phyloP scores from a whole-genome alignment of 2,113 vertebrate genomes.

The Callaeas wilsoni region DNA sequence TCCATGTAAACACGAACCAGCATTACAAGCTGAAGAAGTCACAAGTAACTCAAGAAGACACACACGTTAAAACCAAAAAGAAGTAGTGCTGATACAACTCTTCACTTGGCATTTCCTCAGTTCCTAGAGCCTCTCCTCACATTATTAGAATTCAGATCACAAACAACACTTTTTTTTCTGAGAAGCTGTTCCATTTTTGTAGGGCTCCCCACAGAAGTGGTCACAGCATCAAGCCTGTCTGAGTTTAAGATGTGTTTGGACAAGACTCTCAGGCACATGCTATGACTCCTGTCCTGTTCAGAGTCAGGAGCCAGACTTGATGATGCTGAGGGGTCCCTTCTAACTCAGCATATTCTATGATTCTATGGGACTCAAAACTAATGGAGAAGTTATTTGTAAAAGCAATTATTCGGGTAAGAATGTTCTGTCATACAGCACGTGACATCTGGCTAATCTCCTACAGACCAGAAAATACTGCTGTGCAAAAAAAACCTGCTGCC shows the following conservation, averaged over 20 bases:
- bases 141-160: neutral
- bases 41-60: neutral
- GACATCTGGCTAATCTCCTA: neutral
- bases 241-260: neutral
- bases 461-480: neutral
- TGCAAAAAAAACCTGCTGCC: neutral
- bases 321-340: neutral
- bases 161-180: neutral
- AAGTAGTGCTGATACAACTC: neutral
- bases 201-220: neutral
- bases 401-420: neutral
- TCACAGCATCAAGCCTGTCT: neutral
- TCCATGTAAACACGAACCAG: neutral
- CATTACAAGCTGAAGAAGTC: neutral
- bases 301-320: neutral
- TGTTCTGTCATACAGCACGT: fast-evolving
- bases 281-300: neutral
- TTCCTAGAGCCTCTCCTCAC: neutral
- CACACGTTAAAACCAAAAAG: neutral
- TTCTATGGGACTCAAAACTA: neutral
- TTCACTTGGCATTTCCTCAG: neutral
- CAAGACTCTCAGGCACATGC: neutral
- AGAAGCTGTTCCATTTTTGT: neutral
- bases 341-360: neutral
- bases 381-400: neutral